phyloP scores from a whole-genome alignment of 2,888 invertebrate species.

The Merodon equestris region DNA sequence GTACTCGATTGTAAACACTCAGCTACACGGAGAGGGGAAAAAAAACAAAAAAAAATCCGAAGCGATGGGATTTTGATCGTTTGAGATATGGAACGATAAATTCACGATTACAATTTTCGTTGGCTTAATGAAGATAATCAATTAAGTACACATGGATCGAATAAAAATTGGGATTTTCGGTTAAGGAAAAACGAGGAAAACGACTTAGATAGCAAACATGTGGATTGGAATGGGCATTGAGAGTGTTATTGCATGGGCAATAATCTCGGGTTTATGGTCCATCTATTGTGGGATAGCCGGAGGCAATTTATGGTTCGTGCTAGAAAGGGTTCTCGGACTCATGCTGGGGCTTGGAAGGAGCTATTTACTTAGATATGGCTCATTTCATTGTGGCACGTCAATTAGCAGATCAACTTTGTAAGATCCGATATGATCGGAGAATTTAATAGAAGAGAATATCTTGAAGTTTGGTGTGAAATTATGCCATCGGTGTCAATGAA shows the following conservation, averaged over 20 bases:
- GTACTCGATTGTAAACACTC: no score
- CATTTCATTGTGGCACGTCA: no score
- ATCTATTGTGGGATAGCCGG: not conserved
- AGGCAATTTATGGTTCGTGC: not conserved
- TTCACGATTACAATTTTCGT: constrained; percentile 49
- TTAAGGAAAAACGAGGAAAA: constrained; percentile 7
- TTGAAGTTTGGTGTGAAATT: no score
- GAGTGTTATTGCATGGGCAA: not conserved
- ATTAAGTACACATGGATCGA: constrained; percentile 45
- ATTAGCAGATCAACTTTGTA: no score
- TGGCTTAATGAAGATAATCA: constrained; percentile 63
- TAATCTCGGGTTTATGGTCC: not conserved
- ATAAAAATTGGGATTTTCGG: constrained; percentile 33
- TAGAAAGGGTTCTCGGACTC: no score
- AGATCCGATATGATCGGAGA: no score
- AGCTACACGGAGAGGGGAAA: no score
- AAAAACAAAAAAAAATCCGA: constrained; percentile 46
- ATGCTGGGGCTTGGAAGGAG: no score
- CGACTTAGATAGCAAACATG: constrained; percentile 11
- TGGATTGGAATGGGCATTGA: constrained; percentile 8
- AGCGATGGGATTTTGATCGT: constrained; percentile 54
- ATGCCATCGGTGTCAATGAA: no score
- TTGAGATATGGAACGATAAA: constrained; percentile 51
- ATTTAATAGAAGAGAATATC: no score
- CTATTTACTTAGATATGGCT: no score